phyloP scores from a whole-genome alignment of 2,797 vertebrate genomes.

The Choloepus didactylus region DNA sequence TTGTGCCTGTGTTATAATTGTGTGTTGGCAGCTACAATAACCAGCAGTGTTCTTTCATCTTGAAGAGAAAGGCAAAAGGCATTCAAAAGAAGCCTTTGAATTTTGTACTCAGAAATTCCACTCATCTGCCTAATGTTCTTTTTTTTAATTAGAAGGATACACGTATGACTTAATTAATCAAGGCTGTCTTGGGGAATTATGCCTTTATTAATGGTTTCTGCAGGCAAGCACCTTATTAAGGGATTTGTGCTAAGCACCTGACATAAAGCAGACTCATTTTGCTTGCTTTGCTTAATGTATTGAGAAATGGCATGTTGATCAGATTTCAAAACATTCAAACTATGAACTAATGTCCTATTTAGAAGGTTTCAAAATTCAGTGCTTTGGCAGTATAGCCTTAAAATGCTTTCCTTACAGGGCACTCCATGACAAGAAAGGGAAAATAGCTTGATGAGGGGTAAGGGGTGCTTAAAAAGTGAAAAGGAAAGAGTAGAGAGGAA shows the following conservation, averaged over 20 bases:
- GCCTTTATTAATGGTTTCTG: constrained; percentile 90
- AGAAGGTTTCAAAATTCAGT: constrained; percentile 84
- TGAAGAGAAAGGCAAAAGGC: constrained; percentile 88
- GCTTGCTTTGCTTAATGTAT: constrained; percentile 90
- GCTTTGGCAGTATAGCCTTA: constrained; percentile 73
- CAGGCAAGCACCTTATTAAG: constrained; percentile 89
- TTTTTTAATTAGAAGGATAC: constrained; percentile 90
- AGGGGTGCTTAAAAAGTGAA: not conserved
- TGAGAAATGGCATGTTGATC: constrained; percentile 88
- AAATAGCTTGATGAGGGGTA: not conserved
- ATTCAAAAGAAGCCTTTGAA: constrained; percentile 84
- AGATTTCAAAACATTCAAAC: constrained; percentile 88
- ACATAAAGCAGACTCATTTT: constrained; percentile 89
- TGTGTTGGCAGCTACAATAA: constrained; percentile 86
- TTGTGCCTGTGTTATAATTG: constrained; percentile 85
- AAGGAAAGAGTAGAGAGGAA: not conserved
- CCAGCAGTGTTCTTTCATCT: constrained; percentile 85
- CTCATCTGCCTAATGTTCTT: constrained; percentile 90
- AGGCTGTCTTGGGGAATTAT: constrained; percentile 89
- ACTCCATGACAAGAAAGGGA: not conserved
- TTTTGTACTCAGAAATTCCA: constrained; percentile 87
- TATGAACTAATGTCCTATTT: constrained; percentile 88
- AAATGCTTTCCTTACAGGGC: constrained; percentile 59
- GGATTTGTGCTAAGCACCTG: constrained; percentile 90
- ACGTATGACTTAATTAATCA: constrained; percentile 92